These are phyloP conservation scores for Cylloceria caligata DNA, from an alignment of 2,888 invertebrate genomes.

Conservation along the genomic window DNA sequence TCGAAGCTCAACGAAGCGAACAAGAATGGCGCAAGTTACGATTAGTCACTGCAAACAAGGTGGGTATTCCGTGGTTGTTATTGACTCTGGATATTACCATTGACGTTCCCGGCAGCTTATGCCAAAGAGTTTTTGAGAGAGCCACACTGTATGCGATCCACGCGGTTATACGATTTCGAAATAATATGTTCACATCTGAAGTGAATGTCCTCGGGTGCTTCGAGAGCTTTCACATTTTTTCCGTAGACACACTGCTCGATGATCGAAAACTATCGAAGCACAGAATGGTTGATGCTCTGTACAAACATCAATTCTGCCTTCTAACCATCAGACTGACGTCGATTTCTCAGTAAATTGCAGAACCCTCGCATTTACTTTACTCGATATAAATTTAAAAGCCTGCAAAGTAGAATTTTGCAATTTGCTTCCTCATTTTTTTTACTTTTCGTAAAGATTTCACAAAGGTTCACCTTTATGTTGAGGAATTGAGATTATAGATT, in stretches of 20 bases:
- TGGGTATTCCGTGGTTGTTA: background rate
- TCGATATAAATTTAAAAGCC: background rate
- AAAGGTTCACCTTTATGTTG: no score
- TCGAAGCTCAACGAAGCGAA: background rate
- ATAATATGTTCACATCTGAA: slow-evolving; percentile 3
- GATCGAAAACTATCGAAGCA: background rate
- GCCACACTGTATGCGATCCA: background rate
- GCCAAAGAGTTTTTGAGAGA: background rate
- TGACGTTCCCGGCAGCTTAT: background rate
- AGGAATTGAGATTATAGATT: no score
- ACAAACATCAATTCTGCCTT: background rate
- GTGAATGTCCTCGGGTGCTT: background rate
- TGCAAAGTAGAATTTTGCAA: no score
- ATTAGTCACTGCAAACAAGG: slow-evolving; percentile 17
- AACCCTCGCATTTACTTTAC: background rate
- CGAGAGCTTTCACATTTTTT: background rate
- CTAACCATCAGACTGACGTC: background rate
- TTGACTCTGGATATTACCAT: slow-evolving; percentile 12
- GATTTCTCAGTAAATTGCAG: background rate
- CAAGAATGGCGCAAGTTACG: background rate
- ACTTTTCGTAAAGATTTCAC: no score
- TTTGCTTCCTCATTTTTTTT: no score
- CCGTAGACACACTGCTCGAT: background rate
- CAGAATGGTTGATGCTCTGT: slow-evolving; percentile 1
- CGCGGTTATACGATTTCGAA: background rate